Evolutionary conservation across 2,113 vertebrate species (phyloP), one percentile per base, ranked within the genome.

Genomic region (Onychostruthus taczanowskii): DNA sequence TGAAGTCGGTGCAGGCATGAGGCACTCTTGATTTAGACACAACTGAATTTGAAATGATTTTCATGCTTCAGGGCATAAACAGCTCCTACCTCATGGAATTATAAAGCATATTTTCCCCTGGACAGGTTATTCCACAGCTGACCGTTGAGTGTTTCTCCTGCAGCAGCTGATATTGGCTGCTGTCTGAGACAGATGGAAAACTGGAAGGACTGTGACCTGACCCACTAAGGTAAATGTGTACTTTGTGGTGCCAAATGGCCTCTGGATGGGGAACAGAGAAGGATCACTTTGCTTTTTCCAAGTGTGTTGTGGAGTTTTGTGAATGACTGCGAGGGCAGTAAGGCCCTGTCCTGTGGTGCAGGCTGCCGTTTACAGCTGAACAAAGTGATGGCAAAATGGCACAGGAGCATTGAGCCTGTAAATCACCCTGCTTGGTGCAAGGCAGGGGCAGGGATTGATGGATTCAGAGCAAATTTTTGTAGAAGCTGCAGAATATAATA

Each of bases 41-140:
- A 93, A 59, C 56, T 80, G 91, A 90, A 86, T 83, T 61, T 84
- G 44, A 93, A 96, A 92, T 53, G 3, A 62, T 95, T 95, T 84
- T 91, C 50, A 17, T 2, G 20, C 87, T 70, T 89, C 55, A 33
- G 50, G 94, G 59, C 53, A 90, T 41, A 81, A 93, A 74, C 26
- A 84, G 68, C 59, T 90, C 37, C 59, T 77, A 7, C 33, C 43
- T 89, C 33, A 23, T 44, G 52, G 74, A 52, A 47, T 68, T 64
- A 47, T 56, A 81, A 79, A 84, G 66, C 16, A 28, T 10, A 35
- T 72, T 84, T 53, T 91, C 43, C 77, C 0, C 0, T 62, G 89
- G 66, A 77, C 35, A 83, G 61, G 95, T 84, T 61, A 63, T 52
- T 81, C 56, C n/a, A 50, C 31, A 35, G 27, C 46, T 75, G 56